Percentiles rank a stretch among this genome's conserved stretches.
These are phyloP conservation scores for Spodoptera exigua DNA, from an alignment of 2,888 invertebrate genomes.

Conservation along the genomic window DNA sequence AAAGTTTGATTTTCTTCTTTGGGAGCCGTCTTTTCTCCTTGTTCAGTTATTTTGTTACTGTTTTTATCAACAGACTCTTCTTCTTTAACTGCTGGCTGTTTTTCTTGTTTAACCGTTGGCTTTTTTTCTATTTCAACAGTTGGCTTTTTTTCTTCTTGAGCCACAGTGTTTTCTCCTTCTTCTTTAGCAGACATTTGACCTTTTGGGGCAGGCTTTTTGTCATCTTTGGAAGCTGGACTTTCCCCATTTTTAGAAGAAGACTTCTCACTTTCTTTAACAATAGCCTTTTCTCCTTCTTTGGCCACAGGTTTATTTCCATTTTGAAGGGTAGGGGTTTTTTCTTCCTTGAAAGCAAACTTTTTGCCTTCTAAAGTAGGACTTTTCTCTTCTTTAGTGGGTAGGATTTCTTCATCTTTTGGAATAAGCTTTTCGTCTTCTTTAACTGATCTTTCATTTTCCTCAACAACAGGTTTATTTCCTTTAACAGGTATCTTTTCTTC, in stretches of 20 bases:
- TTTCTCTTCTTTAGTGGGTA: not conserved
- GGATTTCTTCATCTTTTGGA: not conserved
- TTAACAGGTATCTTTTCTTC: conserved; percentile 26
- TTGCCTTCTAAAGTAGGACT: not conserved
- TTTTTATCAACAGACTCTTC: not conserved
- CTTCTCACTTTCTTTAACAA: conserved; percentile 12
- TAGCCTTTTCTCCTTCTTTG: conserved; percentile 4
- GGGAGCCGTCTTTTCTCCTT: not conserved
- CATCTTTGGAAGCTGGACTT: not conserved
- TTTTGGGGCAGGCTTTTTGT: not conserved
- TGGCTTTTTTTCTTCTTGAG: conserved; percentile 2
- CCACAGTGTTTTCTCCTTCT: not conserved
- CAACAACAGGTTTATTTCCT: conserved; percentile 10
- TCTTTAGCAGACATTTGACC: not conserved
- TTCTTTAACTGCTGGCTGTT: not conserved
- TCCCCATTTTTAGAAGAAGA: not conserved
- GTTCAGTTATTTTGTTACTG: no score
- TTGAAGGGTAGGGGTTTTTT: conserved; percentile 10
- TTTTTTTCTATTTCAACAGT: not conserved
- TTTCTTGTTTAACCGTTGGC: not conserved
- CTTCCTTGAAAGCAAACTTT: conserved; percentile 6
- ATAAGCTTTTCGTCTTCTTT: conserved; percentile 13
- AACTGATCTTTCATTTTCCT: conserved; percentile 1
- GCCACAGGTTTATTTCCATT: conserved; percentile 18
- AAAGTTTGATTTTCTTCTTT: not conserved